Percentiles rank a stretch among this genome's conserved stretches.
These are phyloP conservation scores for Ochlodes sylvanus DNA, from an alignment of 2,888 invertebrate genomes.

Conservation along the genomic window DNA sequence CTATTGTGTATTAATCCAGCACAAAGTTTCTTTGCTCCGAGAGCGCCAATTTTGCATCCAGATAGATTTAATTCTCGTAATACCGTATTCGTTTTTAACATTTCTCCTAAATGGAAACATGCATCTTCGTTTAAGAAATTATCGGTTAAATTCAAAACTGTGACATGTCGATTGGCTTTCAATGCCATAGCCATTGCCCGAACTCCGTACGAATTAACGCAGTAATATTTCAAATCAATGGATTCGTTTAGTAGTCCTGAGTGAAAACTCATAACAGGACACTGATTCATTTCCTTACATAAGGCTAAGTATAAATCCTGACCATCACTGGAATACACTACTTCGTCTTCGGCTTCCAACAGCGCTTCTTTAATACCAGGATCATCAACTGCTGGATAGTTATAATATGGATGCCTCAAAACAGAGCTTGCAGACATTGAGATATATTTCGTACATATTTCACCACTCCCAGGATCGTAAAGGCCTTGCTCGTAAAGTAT, in stretches of 20 bases:
- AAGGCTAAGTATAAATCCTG: constrained; percentile 63
- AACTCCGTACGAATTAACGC: constrained; percentile 62
- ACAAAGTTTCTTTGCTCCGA: constrained; percentile 55
- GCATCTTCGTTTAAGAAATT: constrained; percentile 66
- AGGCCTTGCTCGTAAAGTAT: constrained; percentile 52
- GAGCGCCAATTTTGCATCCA: constrained; percentile 67
- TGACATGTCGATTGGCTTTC: constrained; percentile 59
- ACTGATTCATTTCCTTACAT: constrained; percentile 65
- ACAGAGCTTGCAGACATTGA: constrained; percentile 63
- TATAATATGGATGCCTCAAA: constrained; percentile 63
- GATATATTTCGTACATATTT: constrained; percentile 65
- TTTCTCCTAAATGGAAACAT: constrained; percentile 66
- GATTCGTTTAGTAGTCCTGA: constrained; percentile 53
- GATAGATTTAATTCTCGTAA: constrained; percentile 60
- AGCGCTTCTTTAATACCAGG: constrained; percentile 68
- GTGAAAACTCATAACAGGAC: constrained; percentile 59
- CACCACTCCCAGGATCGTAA: constrained; percentile 63
- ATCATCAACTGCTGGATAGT: constrained; percentile 66
- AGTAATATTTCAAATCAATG: constrained; percentile 68
- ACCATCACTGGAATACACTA: constrained; percentile 64
- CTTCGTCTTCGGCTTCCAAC: constrained; percentile 49
- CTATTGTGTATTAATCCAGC: constrained; percentile 52
- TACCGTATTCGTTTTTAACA: constrained; percentile 58
- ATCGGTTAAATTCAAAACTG: constrained; percentile 59
- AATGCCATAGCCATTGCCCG: constrained; percentile 67